Evolutionary conservation across 1,140 invertebrate species (phyloP).

Genomic region (Drosophila willistoni): DNA sequence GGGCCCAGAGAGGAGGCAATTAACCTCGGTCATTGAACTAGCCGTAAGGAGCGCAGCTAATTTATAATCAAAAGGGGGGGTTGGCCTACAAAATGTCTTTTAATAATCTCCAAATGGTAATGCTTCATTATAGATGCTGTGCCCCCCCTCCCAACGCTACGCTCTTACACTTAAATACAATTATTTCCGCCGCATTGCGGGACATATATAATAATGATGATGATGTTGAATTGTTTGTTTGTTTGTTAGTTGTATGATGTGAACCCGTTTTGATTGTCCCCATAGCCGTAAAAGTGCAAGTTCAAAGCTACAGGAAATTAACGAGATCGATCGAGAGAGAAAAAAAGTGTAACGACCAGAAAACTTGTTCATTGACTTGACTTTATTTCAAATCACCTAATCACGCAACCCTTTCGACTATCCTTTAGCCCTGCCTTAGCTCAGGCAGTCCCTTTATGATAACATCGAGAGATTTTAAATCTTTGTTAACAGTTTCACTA

Average conservation of each 20-base stretch:
- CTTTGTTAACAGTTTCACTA: constrained; percentile 90
- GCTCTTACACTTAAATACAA: constrained; percentile 45
- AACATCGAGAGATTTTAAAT: constrained; percentile 90
- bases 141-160: background rate
- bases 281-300: constrained; percentile 75
- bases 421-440: constrained; percentile 54
- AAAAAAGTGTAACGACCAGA: constrained; percentile 58
- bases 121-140: too few relatives aligned
- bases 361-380: constrained; percentile 64
- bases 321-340: constrained; percentile 15
- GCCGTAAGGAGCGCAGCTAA: background rate
- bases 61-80: background rate
- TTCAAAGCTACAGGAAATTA: constrained; percentile 75
- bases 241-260: constrained; percentile 34
- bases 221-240: background rate
- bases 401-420: background rate
- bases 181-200: constrained; percentile 72
- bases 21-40: constrained; percentile 63
- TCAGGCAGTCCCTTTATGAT: constrained; percentile 90
- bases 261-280: constrained; percentile 76
- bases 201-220: constrained; percentile 22
- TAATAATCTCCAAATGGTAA: too few relatives aligned
- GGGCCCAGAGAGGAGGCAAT: background rate
- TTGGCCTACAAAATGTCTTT: background rate
- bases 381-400: constrained; percentile 39